phyloP scores from a whole-genome alignment of 2,113 vertebrate genomes.

The Chlorodrepanis virens region DNA sequence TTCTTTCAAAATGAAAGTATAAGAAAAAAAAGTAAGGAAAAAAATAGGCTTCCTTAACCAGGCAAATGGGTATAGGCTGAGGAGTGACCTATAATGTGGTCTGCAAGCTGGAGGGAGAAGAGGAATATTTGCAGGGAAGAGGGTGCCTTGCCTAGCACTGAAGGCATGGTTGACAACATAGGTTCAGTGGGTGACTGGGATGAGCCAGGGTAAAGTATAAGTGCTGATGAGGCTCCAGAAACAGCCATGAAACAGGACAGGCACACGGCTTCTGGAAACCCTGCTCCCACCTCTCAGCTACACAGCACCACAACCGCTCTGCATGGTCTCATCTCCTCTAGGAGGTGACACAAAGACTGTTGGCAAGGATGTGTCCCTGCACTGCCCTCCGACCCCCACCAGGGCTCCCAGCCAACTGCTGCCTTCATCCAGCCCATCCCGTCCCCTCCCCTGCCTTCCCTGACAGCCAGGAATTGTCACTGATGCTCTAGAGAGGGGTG shows the following conservation, averaged over 20 bases:
- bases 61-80: background rate
- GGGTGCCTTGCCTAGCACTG: background rate
- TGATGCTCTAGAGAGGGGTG: background rate
- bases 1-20: background rate
- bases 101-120: background rate
- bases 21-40: background rate
- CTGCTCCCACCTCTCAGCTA: background rate
- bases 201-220: background rate
- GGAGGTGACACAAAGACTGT: background rate
- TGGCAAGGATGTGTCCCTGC: accelerated
- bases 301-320: accelerated
- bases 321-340: accelerated
- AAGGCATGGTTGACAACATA: background rate
- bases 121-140: background rate
- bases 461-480: background rate
- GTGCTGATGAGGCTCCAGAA: background rate
- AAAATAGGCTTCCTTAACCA: background rate
- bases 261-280: background rate
- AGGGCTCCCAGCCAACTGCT: background rate
- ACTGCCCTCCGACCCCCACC: background rate
- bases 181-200: background rate
- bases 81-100: background rate
- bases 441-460: background rate
- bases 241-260: background rate
- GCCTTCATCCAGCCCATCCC: background rate